Conservation (phyloP, 2,888 invertebrate species). For the Tinea semifulvella region DNA sequence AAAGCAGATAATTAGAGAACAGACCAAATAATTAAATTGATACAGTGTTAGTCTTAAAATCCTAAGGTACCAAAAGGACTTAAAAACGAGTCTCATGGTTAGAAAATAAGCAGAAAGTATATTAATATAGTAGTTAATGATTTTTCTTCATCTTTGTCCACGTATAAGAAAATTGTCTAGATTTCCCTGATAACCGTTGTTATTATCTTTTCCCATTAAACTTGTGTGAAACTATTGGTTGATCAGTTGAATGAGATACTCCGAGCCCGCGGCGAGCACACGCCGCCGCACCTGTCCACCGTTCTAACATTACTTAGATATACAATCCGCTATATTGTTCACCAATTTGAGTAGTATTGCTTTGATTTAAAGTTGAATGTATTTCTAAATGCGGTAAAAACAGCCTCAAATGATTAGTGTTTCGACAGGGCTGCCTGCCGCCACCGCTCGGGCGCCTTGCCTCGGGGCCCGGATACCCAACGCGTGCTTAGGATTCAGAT, state of each 20-base stretch:
- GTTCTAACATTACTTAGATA: background rate
- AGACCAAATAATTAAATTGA: too few species aligned
- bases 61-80: too few species aligned
- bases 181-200: background rate
- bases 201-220: background rate
- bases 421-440: constrained; percentile 10
- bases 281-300: constrained; percentile 8
- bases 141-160: too few species aligned
- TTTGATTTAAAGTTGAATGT: background rate
- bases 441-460: constrained; percentile 12
- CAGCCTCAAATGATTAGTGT: constrained; percentile 2
- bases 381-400: background rate
- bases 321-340: background rate
- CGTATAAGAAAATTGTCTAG: too few species aligned
- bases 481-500: constrained; percentile 11
- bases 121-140: too few species aligned
- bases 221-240: background rate
- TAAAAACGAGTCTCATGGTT: too few species aligned
- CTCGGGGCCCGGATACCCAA: constrained; percentile 12
- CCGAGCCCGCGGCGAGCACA: background rate
- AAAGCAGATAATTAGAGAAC: too few species aligned
- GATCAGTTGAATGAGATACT: constrained; percentile 4
- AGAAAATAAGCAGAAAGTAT: too few species aligned
- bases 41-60: too few species aligned
- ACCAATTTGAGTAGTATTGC: background rate